These are phyloP conservation scores for Stenotaenia linearis DNA, from an alignment of 2,888 invertebrate species.

Conservation along the genomic window DNA sequence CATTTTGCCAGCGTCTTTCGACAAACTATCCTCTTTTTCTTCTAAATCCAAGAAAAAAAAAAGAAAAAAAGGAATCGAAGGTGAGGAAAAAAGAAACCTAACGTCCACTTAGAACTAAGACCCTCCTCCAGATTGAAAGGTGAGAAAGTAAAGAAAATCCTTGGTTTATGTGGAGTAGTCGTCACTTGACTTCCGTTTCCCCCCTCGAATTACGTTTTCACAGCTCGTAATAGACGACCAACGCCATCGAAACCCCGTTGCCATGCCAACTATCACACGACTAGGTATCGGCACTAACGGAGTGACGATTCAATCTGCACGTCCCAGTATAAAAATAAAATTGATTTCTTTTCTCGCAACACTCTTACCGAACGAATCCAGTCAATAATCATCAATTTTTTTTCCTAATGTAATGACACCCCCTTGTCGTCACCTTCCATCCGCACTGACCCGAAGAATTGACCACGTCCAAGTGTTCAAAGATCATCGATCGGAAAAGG, in stretches of 20 bases:
- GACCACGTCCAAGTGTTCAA: constrained; percentile 20
- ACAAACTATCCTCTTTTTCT: background rate
- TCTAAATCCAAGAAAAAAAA: background rate
- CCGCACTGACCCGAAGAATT: constrained; percentile 19
- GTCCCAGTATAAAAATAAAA: background rate
- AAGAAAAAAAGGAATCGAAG: background rate
- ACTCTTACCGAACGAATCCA: background rate
- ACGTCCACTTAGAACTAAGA: background rate
- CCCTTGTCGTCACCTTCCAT: background rate
- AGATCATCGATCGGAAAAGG: constrained; percentile 1
- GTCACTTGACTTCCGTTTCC: constrained; percentile 1
- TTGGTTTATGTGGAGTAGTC: background rate
- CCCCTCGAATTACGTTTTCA: constrained; percentile 1
- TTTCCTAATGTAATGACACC: background rate
- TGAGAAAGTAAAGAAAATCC: constrained; percentile 23
- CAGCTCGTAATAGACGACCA: background rate
- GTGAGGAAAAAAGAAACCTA: background rate
- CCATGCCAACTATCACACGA: background rate
- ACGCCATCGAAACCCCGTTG: background rate
- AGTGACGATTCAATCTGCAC: constrained; percentile 11
- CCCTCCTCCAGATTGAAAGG: background rate
- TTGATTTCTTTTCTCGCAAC: background rate
- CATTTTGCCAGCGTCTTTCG: background rate
- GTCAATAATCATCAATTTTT: constrained; percentile 23
- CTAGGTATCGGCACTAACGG: background rate